Evolutionary conservation across 2,888 invertebrate species (phyloP).

Genomic region (Parnassius apollo): DNA sequence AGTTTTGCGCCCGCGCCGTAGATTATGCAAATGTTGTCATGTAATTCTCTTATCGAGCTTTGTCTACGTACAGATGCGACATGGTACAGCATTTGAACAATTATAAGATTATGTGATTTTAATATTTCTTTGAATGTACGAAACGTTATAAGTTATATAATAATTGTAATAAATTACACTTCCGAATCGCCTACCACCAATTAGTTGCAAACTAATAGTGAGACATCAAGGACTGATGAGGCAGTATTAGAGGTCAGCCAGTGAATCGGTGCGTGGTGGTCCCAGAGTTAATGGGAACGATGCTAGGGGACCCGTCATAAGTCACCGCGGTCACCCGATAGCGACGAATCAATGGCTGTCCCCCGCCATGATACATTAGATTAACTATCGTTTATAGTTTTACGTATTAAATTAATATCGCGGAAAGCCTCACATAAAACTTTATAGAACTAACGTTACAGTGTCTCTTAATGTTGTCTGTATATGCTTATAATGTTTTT

Average conservation of each 20-base stretch:
- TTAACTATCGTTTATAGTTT: conserved; percentile 76
- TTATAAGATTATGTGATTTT: conserved; percentile 11
- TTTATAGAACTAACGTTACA: conserved; percentile 38
- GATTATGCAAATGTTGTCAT: conserved; percentile 73
- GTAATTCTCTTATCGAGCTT: conserved; percentile 75
- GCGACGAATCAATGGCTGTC: conserved; percentile 77
- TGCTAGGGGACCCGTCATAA: conserved; percentile 68
- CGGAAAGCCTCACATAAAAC: conserved; percentile 66
- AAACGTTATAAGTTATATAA: too few species aligned
- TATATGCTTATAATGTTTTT: too few species aligned
- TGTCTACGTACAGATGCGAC: conserved; percentile 57
- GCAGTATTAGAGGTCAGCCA: conserved; percentile 52
- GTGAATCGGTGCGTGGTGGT: conserved; percentile 30
- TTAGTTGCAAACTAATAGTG: conserved; percentile 79
- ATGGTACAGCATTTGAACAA: conserved; percentile 17
- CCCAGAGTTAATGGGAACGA: conserved; percentile 57
- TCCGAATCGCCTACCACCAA: conserved; percentile 73
- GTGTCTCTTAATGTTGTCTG: too few species aligned
- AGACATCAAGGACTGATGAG: conserved; percentile 59
- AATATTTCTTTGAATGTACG: neutral
- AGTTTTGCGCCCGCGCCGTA: conserved; percentile 63
- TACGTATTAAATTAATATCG: conserved; percentile 71
- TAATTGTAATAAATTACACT: conserved; percentile 37
- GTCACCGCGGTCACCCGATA: conserved; percentile 70
- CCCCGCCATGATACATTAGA: conserved; percentile 75